Base-by-base conservation (phyloP, 2,797 vertebrate species). In the Schizopygopsis pylzovi region DNA sequence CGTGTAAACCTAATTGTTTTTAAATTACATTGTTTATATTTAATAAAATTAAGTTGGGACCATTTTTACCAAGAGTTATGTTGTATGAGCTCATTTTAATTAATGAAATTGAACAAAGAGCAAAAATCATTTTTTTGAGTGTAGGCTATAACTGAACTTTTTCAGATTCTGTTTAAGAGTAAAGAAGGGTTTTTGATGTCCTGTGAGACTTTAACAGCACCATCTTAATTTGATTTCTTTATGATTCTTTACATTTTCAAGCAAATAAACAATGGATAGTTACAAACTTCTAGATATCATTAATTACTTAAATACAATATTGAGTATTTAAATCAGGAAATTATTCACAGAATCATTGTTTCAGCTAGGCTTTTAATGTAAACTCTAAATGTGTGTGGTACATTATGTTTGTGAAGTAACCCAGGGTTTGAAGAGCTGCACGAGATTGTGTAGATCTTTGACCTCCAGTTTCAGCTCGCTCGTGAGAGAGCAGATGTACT, bases 401-500 rank as follows among this genome's bases (percentile, higher is more conserved):
- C 22, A 52, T 81, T 47, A 77, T 70, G 49, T 92, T 84, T 89
- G 68, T 79, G 86, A 47, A 79, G 15, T 4, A 84, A 49, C 49
- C 10, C 20, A 79, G 28, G 87, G 70, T 91, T 91, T 93, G 82
- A 95, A 92, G 79, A 93, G 67, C 39, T 65, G 86, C 6, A 95
- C 89, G 12, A 96, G 56, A 33, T 72, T 87, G 22, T 92, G 90
- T 0, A 96, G 90, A 88, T 96, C 95, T 63, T 90, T 87, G 25
- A 93, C 85, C 16, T 91, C 89, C 0, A 96, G 90, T 15, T 85
- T 83, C 43, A 96, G 91, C 73, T 93, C 93, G 80, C 90, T 84
- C 91, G 94, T 92, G 83, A 94, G 85, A 0, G 91, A 89, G 83
- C 91, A 92, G 63, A 96, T 82, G 88, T 93, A 94, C 78, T 92